Evolutionary conservation across 2,797 vertebrate species (phyloP), one percentile per base, ranked within the genome.

Genomic region (Sparus aurata): DNA sequence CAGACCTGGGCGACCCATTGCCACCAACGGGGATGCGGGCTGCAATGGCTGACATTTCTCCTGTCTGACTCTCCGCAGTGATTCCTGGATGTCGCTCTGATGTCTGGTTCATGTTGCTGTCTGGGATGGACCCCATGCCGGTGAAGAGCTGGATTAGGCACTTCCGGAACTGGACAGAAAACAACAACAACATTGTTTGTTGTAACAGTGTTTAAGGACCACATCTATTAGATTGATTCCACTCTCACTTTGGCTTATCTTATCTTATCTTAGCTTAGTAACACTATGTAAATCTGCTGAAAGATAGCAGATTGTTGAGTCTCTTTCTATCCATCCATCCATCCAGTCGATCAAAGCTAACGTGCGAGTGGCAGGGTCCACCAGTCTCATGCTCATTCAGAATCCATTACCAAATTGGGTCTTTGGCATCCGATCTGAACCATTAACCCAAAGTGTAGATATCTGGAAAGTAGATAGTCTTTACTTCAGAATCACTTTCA

Each of bases 91-190:
- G 93, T 67, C 92, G 92, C 38, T 96, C 95, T 12, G 94, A 92
- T 20, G 95, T 87, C 22, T 83, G 91, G 76, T 95, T 96, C 69
- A 84, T 0, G 67, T 95, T 93, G 72, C 91, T 88, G 15, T 95
- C 95, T 0, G 79, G 84, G 12, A 90, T 76, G 70, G 79, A 83
- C 15, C 46, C 71, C 52, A 55, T 85, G 75, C 96, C 96, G 16
- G 89, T 93, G 79, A 96, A 94, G 82, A 97, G 93, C 84, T 96
- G 94, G 83, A 96, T 91, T 59, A 98, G 90, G 89, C 97, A 97
- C 83, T 95, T 96, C 83, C 95, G 95, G 91, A 98, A 98, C 97
- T 98, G 89, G 22, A 92, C 27, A 85, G 52, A 76, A 73, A 82
- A 64, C 7, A 81, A 46, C 38, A 18, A 30, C 12, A 54, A 16